phyloP scores from a whole-genome alignment of 2,797 vertebrate species.

The Rhinichthys osculus region DNA sequence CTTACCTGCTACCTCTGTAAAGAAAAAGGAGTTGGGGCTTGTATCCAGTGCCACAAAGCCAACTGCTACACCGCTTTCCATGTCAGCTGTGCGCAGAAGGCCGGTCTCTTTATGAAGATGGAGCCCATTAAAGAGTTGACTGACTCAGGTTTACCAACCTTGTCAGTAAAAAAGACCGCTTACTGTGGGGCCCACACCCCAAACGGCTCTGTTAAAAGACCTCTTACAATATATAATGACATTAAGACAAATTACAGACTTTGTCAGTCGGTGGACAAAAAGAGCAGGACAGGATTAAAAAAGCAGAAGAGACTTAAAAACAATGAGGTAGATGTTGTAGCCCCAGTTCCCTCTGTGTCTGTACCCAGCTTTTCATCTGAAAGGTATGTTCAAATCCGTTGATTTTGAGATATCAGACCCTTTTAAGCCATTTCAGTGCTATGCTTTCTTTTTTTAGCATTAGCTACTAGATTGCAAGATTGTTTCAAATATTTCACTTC shows the following conservation, averaged over 20 bases:
- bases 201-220: constrained; percentile 85
- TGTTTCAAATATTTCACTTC: not conserved
- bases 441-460: not conserved
- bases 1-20: constrained; percentile 99
- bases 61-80: constrained; percentile 99
- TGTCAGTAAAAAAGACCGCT: constrained; percentile 96
- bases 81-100: constrained; percentile 94
- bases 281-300: constrained; percentile 81
- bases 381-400: constrained; percentile 78
- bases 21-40: constrained; percentile 94
- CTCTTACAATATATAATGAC: constrained; percentile 90
- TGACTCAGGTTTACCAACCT: constrained; percentile 83
- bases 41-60: constrained; percentile 98
- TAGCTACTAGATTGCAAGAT: not conserved
- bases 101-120: constrained; percentile 97
- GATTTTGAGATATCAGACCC: not conserved
- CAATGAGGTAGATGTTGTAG: constrained; percentile 81
- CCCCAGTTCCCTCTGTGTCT: constrained; percentile 76
- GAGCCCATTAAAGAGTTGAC: constrained; percentile 92
- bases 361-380: constrained; percentile 90
- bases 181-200: constrained; percentile 91
- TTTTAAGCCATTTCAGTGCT: not conserved
- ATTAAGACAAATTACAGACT: constrained; percentile 87
- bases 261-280: constrained; percentile 82
- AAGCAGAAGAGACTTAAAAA: constrained; percentile 88